Conservation (phyloP, 2,888 invertebrate species). For the Cheilosia urbana region DNA sequence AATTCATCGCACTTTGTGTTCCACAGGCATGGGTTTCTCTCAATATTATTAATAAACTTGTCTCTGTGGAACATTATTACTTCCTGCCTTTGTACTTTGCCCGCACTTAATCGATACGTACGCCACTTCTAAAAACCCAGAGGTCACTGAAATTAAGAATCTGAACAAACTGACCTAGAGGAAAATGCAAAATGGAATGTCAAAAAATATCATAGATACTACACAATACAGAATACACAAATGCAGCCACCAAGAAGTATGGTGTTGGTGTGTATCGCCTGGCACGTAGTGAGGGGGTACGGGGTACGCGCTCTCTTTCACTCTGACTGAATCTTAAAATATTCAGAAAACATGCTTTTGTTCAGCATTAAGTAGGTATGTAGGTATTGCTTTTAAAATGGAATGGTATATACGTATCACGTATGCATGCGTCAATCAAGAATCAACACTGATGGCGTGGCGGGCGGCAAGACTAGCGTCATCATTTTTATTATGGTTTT, state of each 20-base stretch:
- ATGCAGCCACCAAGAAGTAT: not conserved
- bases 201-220: not conserved
- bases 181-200: not conserved
- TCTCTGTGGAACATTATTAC: not conserved
- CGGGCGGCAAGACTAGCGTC: too few relatives aligned
- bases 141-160: slow-evolving; percentile 3
- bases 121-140: not conserved
- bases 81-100: not conserved
- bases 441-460: too few relatives aligned
- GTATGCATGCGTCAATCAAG: too few relatives aligned
- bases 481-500: too few relatives aligned
- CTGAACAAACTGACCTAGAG: not conserved
- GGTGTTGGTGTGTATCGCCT: not conserved
- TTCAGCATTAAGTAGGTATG: not conserved
- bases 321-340: slow-evolving; percentile 1
- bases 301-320: not conserved
- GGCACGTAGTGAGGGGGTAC: too few relatives aligned
- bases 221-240: too few relatives aligned
- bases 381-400: not conserved
- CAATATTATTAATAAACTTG: not conserved
- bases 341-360: not conserved
- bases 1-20: not conserved
- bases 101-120: not conserved
- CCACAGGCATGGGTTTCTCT: not conserved
- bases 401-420: not conserved